A percentile compares a stretch with the other conserved stretches of the same genome.
Conservation (phyloP, 2,888 invertebrate genomes). For the Pollenia angustigena region DNA sequence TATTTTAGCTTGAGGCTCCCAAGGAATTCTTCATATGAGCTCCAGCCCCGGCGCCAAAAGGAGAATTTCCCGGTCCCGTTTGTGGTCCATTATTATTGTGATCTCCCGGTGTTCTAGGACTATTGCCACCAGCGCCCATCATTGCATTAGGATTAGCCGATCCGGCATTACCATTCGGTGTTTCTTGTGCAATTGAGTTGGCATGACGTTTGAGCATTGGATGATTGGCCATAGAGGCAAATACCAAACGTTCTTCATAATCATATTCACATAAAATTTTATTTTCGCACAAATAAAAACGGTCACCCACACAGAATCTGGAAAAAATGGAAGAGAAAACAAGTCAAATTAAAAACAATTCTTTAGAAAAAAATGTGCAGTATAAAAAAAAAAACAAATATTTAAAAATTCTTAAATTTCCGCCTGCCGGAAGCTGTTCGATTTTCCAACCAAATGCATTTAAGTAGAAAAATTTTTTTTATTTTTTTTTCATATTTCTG, state of each 20-base stretch:
- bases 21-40: slow-evolving; percentile 84
- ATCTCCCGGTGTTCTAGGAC: slow-evolving; percentile 83
- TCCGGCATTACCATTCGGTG: slow-evolving; percentile 80
- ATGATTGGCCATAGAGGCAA: slow-evolving; percentile 97
- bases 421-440: slow-evolving; percentile 69
- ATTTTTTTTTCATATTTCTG: slow-evolving; percentile 34
- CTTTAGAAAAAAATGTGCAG: slow-evolving; percentile 7
- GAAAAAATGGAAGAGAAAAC: slow-evolving; percentile 42
- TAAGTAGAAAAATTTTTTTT: slow-evolving; percentile 35
- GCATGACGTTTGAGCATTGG: slow-evolving; percentile 86
- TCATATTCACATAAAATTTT: slow-evolving; percentile 99
- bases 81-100: slow-evolving; percentile 83
- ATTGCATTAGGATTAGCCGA: slow-evolving; percentile 76
- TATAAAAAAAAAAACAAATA: slow-evolving; percentile 31
- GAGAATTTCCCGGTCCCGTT: slow-evolving; percentile 80
- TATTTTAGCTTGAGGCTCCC: slow-evolving; percentile 84
- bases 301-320: slow-evolving; percentile 98
- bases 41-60: slow-evolving; percentile 80
- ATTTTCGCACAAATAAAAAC: slow-evolving; percentile 98
- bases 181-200: slow-evolving; percentile 82
- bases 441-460: slow-evolving; percentile 70
- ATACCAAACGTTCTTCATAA: slow-evolving; percentile 97
- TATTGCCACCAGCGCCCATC: slow-evolving; percentile 78
- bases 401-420: slow-evolving; percentile 72
- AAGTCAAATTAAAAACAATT: background rate